A percentile compares a stretch with the other conserved stretches of the same genome.
Evolutionary conservation across 2,888 invertebrate species (phyloP).

Genomic region (Agonopterix subpropinquella): DNA sequence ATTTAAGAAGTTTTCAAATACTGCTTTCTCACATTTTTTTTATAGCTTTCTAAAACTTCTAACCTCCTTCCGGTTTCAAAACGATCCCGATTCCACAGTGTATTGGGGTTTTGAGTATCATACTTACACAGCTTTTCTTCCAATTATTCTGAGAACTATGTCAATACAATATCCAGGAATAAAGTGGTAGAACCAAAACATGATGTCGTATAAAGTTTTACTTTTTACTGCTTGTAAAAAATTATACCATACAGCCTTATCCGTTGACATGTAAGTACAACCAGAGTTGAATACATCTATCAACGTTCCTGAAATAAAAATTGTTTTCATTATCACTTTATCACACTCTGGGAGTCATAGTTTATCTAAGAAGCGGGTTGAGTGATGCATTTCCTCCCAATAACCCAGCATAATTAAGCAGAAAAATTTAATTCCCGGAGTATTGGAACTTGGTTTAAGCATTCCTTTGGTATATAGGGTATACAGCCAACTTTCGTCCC

Average conservation of each 20-base stretch:
- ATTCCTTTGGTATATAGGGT: no score
- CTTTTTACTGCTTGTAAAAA: not conserved
- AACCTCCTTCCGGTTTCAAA: not conserved
- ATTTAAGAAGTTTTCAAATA: no score
- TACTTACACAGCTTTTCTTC: not conserved
- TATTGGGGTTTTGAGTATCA: not conserved
- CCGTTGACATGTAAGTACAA: not conserved
- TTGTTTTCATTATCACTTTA: not conserved
- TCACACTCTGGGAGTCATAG: no score
- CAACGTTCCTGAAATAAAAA: not conserved
- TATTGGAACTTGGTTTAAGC: no score
- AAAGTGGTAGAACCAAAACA: not conserved
- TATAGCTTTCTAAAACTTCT: no score
- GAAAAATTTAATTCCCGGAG: no score
- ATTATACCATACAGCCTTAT: not conserved
- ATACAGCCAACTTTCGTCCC: no score
- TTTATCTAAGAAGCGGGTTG: no score
- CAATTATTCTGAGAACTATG: not conserved
- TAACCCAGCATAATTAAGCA: no score
- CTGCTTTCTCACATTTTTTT: no score
- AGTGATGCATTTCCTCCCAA: no score
- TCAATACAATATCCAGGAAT: not conserved
- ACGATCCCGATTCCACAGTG: no score
- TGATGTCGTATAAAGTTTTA: not conserved
- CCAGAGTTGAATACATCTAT: not conserved